These are phyloP conservation scores for Charadrius vociferus DNA, from an alignment of 2,113 vertebrate genomes.

Conservation along the genomic window DNA sequence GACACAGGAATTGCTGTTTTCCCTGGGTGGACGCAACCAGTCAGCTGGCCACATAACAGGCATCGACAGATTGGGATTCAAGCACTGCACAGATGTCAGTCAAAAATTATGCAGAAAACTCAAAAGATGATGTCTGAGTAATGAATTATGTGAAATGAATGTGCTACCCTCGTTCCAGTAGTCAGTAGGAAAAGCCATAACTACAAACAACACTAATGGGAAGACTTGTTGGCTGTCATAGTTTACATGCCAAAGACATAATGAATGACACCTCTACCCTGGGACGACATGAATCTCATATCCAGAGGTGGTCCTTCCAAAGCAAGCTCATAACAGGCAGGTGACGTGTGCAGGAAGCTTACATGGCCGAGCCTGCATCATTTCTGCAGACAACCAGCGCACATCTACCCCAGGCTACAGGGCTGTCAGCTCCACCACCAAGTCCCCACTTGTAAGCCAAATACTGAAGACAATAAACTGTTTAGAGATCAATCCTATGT, in stretches of 20 bases:
- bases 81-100: not conserved
- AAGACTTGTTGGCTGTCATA: not conserved
- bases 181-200: not conserved
- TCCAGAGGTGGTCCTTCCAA: not conserved
- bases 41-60: not conserved
- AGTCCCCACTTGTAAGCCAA: not conserved
- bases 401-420: not conserved
- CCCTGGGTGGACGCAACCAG: not conserved
- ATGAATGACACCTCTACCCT: not conserved
- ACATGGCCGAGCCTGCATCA: not conserved
- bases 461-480: not conserved
- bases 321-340: not conserved
- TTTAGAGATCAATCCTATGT: not conserved
- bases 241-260: not conserved
- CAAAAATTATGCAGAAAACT: not conserved
- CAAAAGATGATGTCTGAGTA: not conserved
- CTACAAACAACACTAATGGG: not conserved
- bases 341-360: not conserved
- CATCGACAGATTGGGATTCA: not conserved
- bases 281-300: rapidly evolving
- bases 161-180: not conserved
- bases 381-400: not conserved
- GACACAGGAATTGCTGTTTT: not conserved
- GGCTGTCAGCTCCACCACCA: not conserved
- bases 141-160: not conserved